Evolutionary conservation across 2,888 invertebrate genomes (phyloP), one percentile per base, ranked within the genome.

Genomic region (Seira sanloemensis): DNA sequence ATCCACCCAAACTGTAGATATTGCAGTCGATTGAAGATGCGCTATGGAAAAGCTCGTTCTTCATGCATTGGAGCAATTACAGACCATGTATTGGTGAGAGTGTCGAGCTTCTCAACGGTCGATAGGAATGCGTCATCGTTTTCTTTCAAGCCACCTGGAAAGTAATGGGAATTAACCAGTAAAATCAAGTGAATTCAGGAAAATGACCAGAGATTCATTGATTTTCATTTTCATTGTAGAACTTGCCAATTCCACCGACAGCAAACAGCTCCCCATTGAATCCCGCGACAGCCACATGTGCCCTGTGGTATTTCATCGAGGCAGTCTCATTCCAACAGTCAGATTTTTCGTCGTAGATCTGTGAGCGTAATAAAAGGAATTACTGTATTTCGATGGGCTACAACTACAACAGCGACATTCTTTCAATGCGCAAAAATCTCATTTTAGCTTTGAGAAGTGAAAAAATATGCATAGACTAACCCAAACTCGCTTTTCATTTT

Each of bases 1-100:
- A 90, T n/a, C 91, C 90, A 50, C 91, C 91, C 72, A 91, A 86
- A 16, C 89, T 90, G 81, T 90, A 91, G n/a, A 91, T 84, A 78
- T 85, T 88, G 66, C 90, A 90, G 69, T 90, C 90, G 19, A 90
- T 86, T n/a, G 90, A 90, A 37, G 90, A 90, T 54, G 90, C 90
- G 26, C 90, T 90, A 77, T 90, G 90, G 72, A 90, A n/a, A 90
- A 9, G 90, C 90, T 81, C 91, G 66, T 72, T 88, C 89, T 84
- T 90, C 90, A 58, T 89, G 88, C 88, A 90, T 90, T 12, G 90
- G 88, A 67, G 90, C 90, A 65, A 91, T 81, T 7, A 88, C 84
- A 23, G 90, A 85, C 91, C 91, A 91, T 5, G 86, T 87, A 65
- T 90, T 88, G 24, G 89, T 88, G 58, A 89, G 84, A 9, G 90